phyloP scores from a whole-genome alignment of 2,888 invertebrate genomes.

The Parnassius smintheus region DNA sequence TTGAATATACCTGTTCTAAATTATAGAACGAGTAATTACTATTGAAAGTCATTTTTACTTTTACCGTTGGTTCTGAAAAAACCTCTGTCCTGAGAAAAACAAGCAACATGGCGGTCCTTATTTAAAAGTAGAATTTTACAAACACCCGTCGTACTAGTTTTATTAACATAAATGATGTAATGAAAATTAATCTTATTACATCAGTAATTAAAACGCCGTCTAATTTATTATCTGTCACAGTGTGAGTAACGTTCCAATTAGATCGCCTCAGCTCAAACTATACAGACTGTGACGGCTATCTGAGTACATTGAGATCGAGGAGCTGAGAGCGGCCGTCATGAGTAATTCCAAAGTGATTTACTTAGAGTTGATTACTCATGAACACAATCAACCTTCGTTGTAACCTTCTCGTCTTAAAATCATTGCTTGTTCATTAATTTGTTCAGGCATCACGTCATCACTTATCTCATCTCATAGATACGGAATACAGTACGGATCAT shows the following conservation, averaged over 20 bases:
- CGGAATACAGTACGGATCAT: too few relatives aligned
- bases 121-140: too few relatives aligned
- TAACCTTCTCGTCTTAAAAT: conserved; percentile 2
- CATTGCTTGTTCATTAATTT: conserved; percentile 2
- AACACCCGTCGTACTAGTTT: too few relatives aligned
- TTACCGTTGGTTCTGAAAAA: too few relatives aligned
- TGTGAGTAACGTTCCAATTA: conserved; percentile 2
- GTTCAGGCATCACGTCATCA: not conserved
- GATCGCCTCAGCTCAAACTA: not conserved
- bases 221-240: not conserved
- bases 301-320: not conserved
- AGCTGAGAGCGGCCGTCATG: not conserved
- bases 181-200: not conserved
- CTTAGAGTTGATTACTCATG: conserved; percentile 3
- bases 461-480: not conserved
- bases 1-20: too few relatives aligned
- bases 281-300: not conserved
- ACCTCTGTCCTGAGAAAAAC: too few relatives aligned
- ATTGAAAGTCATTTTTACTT: too few relatives aligned
- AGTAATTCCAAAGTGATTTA: conserved; percentile 2
- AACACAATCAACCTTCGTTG: conserved; percentile 10
- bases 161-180: too few relatives aligned
- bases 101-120: too few relatives aligned
- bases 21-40: too few relatives aligned
- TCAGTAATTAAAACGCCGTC: not conserved